A percentile compares a stretch with the other conserved stretches of the same genome.
These are phyloP conservation scores for Ciconia nigra DNA, from an alignment of 2,797 vertebrate genomes.

Conservation along the genomic window DNA sequence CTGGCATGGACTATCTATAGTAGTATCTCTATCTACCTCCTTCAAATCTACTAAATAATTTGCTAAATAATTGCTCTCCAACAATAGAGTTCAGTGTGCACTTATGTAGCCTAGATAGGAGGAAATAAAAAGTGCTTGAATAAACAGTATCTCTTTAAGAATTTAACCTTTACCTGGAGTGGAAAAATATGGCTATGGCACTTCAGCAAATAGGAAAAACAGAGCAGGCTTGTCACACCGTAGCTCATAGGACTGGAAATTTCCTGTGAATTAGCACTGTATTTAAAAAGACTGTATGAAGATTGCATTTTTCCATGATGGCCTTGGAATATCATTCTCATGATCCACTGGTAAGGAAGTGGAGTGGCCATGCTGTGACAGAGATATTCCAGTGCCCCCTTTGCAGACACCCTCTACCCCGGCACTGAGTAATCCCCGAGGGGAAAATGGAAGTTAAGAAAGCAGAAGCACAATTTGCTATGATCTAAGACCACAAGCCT, in stretches of 20 bases:
- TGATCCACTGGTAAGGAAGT: conserved; percentile 6
- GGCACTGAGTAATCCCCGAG: conserved; percentile 40
- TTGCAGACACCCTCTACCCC: not conserved
- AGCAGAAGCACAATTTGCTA: conserved; percentile 60
- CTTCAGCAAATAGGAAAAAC: conserved; percentile 28
- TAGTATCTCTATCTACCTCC: not conserved
- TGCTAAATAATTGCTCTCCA: not conserved
- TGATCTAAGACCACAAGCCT: conserved; percentile 39
- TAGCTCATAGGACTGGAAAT: conserved; percentile 39
- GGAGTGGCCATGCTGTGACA: not conserved
- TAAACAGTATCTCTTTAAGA: conserved; percentile 8
- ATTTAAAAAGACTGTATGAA: not conserved
- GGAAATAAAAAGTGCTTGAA: not conserved
- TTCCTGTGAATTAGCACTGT: not conserved
- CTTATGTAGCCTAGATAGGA: not conserved
- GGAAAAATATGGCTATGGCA: conserved; percentile 21
- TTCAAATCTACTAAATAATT: not conserved
- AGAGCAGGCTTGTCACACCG: not conserved
- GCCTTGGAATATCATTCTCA: conserved; percentile 24
- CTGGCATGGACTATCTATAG: not conserved
- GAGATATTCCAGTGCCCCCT: conserved; percentile 63
- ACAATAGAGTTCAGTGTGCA: not conserved
- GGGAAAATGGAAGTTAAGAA: conserved; percentile 68
- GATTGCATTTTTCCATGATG: conserved; percentile 45
- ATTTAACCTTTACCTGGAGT: conserved; percentile 24